Evolutionary conservation across 1,140 invertebrate species (phyloP), one percentile per base, ranked within the genome.

Genomic region (Drosophila ficusphila): DNA sequence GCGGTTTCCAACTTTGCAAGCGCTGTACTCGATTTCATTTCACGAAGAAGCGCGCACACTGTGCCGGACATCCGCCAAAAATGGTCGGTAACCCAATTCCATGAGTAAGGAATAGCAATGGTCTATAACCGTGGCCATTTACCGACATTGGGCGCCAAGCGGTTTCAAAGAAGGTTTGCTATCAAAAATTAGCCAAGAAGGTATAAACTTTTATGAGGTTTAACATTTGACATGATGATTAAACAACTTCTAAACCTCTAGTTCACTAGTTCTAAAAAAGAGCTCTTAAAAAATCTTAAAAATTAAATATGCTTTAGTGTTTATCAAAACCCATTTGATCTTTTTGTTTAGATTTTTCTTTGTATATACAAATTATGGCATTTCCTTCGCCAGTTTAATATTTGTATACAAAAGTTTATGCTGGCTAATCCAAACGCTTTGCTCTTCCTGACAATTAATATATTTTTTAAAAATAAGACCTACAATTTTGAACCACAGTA

Each of bases 21-120:
- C 72, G 48, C 27, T 85, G 81, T 85, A 85, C 81, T 85, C 82
- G 68, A 85, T 85, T 85, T 77, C 81, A 81, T 85, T 86, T 86
- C 54, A 62, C 51, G 64, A 58, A 76, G 56, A 56, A 51, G 36
- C 48, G 51, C 60, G 49, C 49, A 71, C 76, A 70, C 39, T 62
- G 61, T 33, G 31, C 52, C 67, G 48, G 49, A 77, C 44, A 72
- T 72, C 67, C 53, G 68, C 18, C 39, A 36, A 73, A 62, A 73
- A 46, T 56, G 49, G 39, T 12, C 8, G 25, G 19, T 46, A 62
- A 46, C 64, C 49, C 16, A 69, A 69, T 56, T 69, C 34, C 57
- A 2, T 27, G 8, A n/a, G 23, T 25, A 42, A 39, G 29, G 23
- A 68, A 38, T 38, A 14, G 21, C 34, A 57, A 23, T 53, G 18